Evolutionary conservation across 2,888 invertebrate genomes (phyloP).

Genomic region (Callinectes sapidus): DNA sequence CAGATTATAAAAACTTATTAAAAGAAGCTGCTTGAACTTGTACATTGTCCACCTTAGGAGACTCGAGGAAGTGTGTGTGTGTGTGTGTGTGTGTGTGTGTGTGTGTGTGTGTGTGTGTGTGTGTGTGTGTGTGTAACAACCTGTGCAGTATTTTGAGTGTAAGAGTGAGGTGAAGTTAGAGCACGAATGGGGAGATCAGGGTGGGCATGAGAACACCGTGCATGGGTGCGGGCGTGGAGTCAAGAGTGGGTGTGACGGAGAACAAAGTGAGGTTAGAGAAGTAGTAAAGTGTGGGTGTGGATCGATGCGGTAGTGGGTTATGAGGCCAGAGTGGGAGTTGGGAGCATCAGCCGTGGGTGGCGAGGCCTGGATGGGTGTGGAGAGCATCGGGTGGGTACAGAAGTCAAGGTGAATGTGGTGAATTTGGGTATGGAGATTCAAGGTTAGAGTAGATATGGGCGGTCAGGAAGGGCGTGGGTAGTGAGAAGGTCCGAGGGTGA

Average conservation of each 20-base stretch:
- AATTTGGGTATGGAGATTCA: background rate
- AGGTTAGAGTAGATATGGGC: background rate
- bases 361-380: constrained; percentile 3
- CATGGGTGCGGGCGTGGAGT: background rate
- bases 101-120: constrained; percentile 25
- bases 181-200: background rate
- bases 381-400: background rate
- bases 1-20: background rate
- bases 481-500: background rate
- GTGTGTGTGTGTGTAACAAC: constrained; percentile 25
- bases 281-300: background rate
- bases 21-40: background rate
- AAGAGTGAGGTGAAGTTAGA: background rate
- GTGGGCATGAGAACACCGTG: background rate
- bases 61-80: background rate
- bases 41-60: background rate
- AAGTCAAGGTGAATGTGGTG: background rate
- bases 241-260: background rate
- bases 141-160: background rate
- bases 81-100: constrained; percentile 17
- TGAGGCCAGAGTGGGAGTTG: background rate
- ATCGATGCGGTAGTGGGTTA: background rate
- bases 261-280: background rate
- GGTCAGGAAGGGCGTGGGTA: background rate
- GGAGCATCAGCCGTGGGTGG: background rate